Evolutionary conservation across 2,797 vertebrate species (phyloP).

Genomic region (Chelidonichthys spinosus): DNA sequence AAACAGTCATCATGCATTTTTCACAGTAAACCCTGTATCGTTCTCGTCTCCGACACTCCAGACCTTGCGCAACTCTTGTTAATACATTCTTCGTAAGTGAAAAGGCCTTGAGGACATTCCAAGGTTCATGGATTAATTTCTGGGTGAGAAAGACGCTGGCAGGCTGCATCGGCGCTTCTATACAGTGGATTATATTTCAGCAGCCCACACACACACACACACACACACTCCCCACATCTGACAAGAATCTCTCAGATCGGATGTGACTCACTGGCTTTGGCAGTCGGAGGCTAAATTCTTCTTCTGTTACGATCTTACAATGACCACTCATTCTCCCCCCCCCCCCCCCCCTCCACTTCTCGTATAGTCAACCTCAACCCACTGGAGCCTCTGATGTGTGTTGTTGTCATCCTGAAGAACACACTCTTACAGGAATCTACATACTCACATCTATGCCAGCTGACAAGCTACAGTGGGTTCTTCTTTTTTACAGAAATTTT

Average conservation of each 20-base stretch:
- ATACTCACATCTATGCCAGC: slow-evolving; percentile 22
- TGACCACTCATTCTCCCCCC: slow-evolving; percentile 47
- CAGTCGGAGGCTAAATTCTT: slow-evolving; percentile 76
- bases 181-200: slow-evolving; percentile 74
- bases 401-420: slow-evolving; percentile 27
- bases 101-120: slow-evolving; percentile 71
- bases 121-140: slow-evolving; percentile 73
- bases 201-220: slow-evolving; percentile 72
- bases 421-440: slow-evolving; percentile 38
- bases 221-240: slow-evolving; percentile 79
- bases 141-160: slow-evolving; percentile 59
- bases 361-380: slow-evolving; percentile 23
- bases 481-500: slow-evolving; percentile 36
- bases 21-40: slow-evolving; percentile 3
- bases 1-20: slow-evolving; percentile 20
- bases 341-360: background rate
- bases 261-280: slow-evolving; percentile 82
- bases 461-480: slow-evolving; percentile 36
- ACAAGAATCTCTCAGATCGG: slow-evolving; percentile 77
- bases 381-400: slow-evolving; percentile 36
- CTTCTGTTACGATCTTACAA: slow-evolving; percentile 69
- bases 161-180: slow-evolving; percentile 67
- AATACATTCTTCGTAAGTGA: slow-evolving; percentile 40
- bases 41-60: slow-evolving; percentile 49
- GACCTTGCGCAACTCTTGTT: slow-evolving; percentile 33